phyloP scores from a whole-genome alignment of 2,797 vertebrate species.

The Pangasius krempfi region DNA sequence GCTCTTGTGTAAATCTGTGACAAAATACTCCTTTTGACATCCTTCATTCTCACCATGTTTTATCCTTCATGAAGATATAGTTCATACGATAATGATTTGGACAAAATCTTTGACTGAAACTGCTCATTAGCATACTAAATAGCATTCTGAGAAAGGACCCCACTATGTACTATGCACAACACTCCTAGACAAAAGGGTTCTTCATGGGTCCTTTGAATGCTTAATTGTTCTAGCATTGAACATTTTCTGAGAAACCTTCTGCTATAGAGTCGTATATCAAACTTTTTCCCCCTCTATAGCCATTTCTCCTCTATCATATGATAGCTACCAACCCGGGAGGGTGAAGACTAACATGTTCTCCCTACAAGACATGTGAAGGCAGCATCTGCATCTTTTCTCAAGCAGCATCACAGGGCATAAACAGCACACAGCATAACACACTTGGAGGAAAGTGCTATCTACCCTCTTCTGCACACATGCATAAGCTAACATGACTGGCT shows the following conservation, averaged over 20 bases:
- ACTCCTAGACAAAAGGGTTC: conserved; percentile 5
- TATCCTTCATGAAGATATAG: neutral
- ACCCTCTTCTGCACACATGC: neutral
- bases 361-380: neutral
- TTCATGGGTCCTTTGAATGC: neutral
- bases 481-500: neutral
- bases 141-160: neutral
- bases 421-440: neutral
- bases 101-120: neutral
- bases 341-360: neutral
- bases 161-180: neutral
- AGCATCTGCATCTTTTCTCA: neutral
- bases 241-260: neutral
- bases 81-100: neutral
- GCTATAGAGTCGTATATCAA: neutral
- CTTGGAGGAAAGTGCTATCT: neutral
- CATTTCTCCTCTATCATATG: neutral
- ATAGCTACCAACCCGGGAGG: neutral
- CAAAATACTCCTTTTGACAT: neutral
- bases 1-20: neutral
- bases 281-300: neutral
- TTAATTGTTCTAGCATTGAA: neutral
- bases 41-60: neutral
- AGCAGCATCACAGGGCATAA: neutral
- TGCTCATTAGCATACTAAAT: neutral